Percentiles rank a stretch among this genome's conserved stretches.
Conservation (phyloP, 2,797 vertebrate genomes). For the Urocyon cinereoargenteus region DNA sequence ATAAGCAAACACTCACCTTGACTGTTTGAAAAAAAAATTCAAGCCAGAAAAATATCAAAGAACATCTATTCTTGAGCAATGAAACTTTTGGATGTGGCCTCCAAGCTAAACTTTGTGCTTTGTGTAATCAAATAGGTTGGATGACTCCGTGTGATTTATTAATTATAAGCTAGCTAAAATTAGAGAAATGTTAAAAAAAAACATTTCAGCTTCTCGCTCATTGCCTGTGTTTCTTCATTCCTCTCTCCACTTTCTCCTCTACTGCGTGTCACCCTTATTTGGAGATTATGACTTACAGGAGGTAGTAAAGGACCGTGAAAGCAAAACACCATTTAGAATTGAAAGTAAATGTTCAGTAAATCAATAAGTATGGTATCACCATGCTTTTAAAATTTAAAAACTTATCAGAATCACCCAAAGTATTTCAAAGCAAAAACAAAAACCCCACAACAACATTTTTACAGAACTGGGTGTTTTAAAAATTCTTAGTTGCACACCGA, state of each 20-base stretch:
- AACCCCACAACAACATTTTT: neutral
- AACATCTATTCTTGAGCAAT: neutral
- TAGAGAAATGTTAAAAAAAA: slow-evolving; percentile 8
- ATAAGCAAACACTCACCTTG: neutral
- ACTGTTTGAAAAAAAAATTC: neutral
- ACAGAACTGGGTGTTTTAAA: neutral
- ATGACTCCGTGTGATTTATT: neutral
- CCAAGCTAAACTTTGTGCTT: neutral
- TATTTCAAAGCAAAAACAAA: slow-evolving; percentile 32
- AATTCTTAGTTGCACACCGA: neutral
- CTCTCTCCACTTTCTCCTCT: neutral
- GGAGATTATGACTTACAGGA: neutral
- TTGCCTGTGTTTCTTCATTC: neutral
- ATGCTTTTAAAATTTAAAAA: slow-evolving; percentile 24
- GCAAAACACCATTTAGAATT: neutral
- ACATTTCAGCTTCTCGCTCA: neutral
- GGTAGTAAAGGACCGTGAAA: neutral
- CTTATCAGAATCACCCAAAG: neutral
- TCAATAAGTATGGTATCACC: neutral
- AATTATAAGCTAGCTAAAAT: slow-evolving; percentile 21
- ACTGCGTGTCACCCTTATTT: neutral
- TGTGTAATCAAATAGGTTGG: neutral
- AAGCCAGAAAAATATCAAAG: neutral
- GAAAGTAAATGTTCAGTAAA: neutral
- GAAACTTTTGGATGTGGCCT: neutral